These are phyloP conservation scores for Rattus norvegicus DNA, from an alignment of 2,113 vertebrate species.

Conservation along the genomic window DNA sequence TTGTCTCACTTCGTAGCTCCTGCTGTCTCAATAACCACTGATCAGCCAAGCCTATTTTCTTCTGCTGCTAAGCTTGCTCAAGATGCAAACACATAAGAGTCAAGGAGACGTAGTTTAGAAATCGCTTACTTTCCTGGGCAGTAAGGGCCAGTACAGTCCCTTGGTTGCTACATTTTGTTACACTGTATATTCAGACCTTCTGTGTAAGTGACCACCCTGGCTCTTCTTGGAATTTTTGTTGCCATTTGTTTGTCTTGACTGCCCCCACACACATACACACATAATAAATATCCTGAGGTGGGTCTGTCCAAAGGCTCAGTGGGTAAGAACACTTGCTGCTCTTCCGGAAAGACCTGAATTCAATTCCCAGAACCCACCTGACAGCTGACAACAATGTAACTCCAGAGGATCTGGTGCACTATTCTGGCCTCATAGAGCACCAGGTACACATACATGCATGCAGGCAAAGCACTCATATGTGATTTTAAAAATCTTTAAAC, in stretches of 20 bases:
- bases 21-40: too few species aligned
- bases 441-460: background rate
- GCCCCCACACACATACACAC: background rate
- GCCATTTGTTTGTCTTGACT: background rate
- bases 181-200: background rate
- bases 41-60: accelerated
- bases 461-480: background rate
- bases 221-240: background rate
- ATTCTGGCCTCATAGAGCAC: background rate
- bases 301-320: background rate
- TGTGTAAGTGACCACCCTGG: background rate
- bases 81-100: background rate
- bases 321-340: background rate
- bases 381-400: background rate
- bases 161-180: background rate
- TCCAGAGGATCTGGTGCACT: background rate
- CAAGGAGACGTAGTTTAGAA: background rate
- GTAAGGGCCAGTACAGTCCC: background rate
- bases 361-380: background rate
- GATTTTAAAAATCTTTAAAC: background rate
- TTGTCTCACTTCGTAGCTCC: background rate
- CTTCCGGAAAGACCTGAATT: background rate
- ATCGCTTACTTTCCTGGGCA: background rate
- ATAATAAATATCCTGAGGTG: too few species aligned
- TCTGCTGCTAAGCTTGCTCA: background rate